These are phyloP conservation scores for Oxytorus armatus DNA, from an alignment of 2,888 invertebrate species.

Conservation along the genomic window DNA sequence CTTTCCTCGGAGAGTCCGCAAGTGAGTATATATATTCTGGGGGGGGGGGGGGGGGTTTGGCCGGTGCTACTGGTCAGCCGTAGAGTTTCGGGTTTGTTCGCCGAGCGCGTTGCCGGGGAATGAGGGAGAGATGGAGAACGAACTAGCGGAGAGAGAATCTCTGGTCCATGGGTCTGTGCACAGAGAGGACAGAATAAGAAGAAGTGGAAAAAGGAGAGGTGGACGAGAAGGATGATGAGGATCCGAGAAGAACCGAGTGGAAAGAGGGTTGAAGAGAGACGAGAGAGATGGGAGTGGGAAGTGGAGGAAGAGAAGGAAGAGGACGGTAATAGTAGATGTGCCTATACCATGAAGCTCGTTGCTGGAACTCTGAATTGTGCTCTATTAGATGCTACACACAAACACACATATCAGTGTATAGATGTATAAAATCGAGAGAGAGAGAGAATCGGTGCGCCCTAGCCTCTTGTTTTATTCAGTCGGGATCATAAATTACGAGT, in stretches of 20 bases:
- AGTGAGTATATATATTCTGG: slow-evolving; percentile 34
- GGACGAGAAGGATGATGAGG: slow-evolving; percentile 46
- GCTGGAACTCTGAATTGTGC: slow-evolving; percentile 45
- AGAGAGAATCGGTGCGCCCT: slow-evolving; percentile 63
- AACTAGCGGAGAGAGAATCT: slow-evolving; percentile 41
- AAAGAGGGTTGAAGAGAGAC: slow-evolving; percentile 2
- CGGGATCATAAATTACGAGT: slow-evolving; percentile 85
- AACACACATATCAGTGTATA: neutral
- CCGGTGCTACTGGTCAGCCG: slow-evolving; percentile 57
- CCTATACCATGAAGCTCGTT: slow-evolving; percentile 49
- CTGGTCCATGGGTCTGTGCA: slow-evolving; percentile 14
- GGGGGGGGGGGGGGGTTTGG: slow-evolving; percentile 29
- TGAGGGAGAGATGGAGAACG: slow-evolving; percentile 32
- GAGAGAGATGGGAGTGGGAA: slow-evolving; percentile 22
- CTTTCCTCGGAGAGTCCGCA: neutral
- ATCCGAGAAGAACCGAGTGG: slow-evolving; percentile 24
- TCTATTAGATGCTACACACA: slow-evolving; percentile 28
- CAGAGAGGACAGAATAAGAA: slow-evolving; percentile 48
- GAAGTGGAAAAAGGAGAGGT: slow-evolving; percentile 39
- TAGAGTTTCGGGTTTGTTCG: slow-evolving; percentile 54
- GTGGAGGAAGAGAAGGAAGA: slow-evolving; percentile 33
- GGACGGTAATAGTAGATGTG: slow-evolving; percentile 31
- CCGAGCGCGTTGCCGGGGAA: slow-evolving; percentile 44
- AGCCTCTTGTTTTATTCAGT: slow-evolving; percentile 84
- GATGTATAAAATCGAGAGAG: slow-evolving; percentile 63